A percentile compares a stretch with the other conserved stretches of the same genome.
Evolutionary conservation across 2,888 invertebrate species (phyloP).

Genomic region (Laspeyria flexula): DNA sequence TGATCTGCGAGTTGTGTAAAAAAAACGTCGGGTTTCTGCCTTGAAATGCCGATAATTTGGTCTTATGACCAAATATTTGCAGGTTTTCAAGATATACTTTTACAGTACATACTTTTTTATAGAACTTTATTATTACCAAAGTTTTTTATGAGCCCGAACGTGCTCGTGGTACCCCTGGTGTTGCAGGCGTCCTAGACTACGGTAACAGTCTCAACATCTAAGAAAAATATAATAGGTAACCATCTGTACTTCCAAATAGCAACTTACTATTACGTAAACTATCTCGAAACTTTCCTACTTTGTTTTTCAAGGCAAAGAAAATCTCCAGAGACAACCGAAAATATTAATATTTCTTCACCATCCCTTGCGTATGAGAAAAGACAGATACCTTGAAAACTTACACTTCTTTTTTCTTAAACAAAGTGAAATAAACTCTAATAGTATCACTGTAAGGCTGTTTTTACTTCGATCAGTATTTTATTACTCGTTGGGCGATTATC

Average conservation of each 20-base stretch:
- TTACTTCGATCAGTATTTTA: conserved; percentile 18
- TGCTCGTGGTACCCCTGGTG: too few species aligned
- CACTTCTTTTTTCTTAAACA: conserved; percentile 4
- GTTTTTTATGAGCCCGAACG: too few species aligned
- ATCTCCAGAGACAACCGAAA: conserved; percentile 25
- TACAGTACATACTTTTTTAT: too few species aligned
- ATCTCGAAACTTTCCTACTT: conserved; percentile 25
- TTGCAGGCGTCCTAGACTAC: too few species aligned
- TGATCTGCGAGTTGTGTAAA: too few species aligned
- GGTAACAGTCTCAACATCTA: too few species aligned
- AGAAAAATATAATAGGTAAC: background rate
- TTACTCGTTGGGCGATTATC: conserved; percentile 42
- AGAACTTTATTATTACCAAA: too few species aligned
- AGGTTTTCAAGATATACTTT: too few species aligned
- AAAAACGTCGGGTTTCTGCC: too few species aligned
- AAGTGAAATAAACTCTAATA: conserved; percentile 28
- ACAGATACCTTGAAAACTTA: conserved; percentile 35
- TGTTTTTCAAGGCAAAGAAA: conserved; percentile 25
- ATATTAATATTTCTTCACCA: conserved; percentile 40
- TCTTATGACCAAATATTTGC: too few species aligned
- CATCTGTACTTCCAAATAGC: background rate
- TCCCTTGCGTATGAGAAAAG: conserved; percentile 39
- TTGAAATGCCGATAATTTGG: too few species aligned
- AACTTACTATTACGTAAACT: conserved; percentile 10
- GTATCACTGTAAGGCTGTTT: conserved; percentile 25